Percentiles rank a stretch among this genome's conserved stretches.
Evolutionary conservation across 2,113 vertebrate species (phyloP).

Genomic region (Rhineura floridana): DNA sequence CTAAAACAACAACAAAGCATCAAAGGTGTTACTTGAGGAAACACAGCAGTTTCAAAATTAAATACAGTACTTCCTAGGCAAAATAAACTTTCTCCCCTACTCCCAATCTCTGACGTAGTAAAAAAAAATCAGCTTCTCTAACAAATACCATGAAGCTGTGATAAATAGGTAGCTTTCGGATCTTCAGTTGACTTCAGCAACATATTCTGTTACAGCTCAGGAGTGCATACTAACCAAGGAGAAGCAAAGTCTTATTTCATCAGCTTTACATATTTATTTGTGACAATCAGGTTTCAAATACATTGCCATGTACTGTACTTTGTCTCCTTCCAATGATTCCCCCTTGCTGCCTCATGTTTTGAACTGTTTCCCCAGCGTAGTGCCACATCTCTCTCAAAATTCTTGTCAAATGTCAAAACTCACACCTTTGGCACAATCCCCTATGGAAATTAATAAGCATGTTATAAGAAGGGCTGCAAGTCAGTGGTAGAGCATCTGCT

Average conservation of each 20-base stretch:
- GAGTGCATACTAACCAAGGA: background rate
- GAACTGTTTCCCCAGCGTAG: background rate
- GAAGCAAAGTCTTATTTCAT: conserved; percentile 19
- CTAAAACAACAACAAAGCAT: conserved; percentile 8
- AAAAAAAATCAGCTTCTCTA: background rate
- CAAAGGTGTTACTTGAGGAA: background rate
- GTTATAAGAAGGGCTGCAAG: no score
- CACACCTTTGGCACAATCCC: background rate
- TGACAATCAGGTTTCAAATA: conserved; percentile 10
- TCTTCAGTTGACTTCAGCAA: background rate
- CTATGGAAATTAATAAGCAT: no score
- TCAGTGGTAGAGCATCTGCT: no score
- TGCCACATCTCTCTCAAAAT: background rate
- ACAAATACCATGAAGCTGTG: background rate
- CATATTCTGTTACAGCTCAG: background rate
- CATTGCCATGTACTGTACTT: background rate
- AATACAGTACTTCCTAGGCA: background rate
- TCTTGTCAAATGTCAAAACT: background rate
- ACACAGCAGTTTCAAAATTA: background rate
- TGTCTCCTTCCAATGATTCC: background rate
- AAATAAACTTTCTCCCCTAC: background rate
- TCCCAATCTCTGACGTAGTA: background rate
- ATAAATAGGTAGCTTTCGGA: conserved; percentile 5
- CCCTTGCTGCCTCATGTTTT: background rate
- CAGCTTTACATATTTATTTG: background rate